Percentiles rank a stretch among this genome's conserved stretches.
Conservation (phyloP, 2,797 vertebrate genomes). For the Intellagama lesueurii region DNA sequence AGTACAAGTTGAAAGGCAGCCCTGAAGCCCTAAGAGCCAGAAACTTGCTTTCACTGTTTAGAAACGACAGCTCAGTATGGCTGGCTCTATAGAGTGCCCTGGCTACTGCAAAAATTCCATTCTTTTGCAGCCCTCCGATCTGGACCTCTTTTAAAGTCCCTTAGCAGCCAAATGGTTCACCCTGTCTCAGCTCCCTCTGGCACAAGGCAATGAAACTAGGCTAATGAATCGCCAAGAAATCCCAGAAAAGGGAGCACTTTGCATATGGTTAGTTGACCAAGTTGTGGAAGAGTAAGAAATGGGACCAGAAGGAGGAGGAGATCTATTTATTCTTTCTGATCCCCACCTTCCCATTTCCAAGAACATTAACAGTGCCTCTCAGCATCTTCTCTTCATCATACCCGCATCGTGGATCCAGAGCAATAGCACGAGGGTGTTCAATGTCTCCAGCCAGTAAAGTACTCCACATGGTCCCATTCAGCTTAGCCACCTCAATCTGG, state of each 20-base stretch:
- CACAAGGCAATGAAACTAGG: not conserved
- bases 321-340: not conserved
- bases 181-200: not conserved
- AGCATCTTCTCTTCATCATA: conserved; percentile 68
- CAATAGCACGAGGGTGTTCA: conserved; percentile 95
- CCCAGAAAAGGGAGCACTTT: not conserved
- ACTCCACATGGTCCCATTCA: conserved; percentile 95
- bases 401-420: conserved; percentile 95
- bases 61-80: not conserved
- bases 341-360: not conserved
- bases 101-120: not conserved
- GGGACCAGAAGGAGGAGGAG: not conserved
- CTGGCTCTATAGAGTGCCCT: not conserved
- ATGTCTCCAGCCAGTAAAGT: conserved; percentile 95
- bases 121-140: not conserved
- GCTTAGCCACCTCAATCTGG: conserved; percentile 97
- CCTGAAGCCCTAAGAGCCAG: not conserved
- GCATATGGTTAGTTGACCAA: not conserved
- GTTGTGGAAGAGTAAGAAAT: not conserved
- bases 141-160: not conserved
- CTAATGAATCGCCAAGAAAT: not conserved
- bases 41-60: not conserved
- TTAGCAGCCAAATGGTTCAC: not conserved
- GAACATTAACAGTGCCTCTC: not conserved
- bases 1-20: not conserved